Percentiles rank a stretch among this genome's conserved stretches.
phyloP scores from a whole-genome alignment of 2,888 invertebrate genomes.

The Clivina fossor region DNA sequence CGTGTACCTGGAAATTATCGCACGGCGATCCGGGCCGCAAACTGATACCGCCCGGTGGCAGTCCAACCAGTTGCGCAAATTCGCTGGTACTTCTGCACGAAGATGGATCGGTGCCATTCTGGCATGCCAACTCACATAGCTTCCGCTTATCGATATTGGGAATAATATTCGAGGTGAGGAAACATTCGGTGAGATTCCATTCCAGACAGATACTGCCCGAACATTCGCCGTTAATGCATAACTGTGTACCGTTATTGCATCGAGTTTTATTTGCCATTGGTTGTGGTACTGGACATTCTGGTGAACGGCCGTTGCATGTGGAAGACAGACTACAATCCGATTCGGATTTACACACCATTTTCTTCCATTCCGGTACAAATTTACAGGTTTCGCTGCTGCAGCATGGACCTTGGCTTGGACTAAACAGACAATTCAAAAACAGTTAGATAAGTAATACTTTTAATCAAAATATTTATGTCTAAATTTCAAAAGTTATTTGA shows the following conservation, averaged over 20 bases:
- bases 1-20: constrained; percentile 88
- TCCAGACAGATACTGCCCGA: constrained; percentile 92
- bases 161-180: constrained; percentile 78
- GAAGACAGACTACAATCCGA: constrained; percentile 89
- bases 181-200: constrained; percentile 94
- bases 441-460: too few species aligned
- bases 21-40: constrained; percentile 95
- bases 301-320: constrained; percentile 80
- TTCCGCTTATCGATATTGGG: constrained; percentile 78
- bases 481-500: too few species aligned
- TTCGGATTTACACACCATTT: constrained; percentile 77
- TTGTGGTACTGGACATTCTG: constrained; percentile 84
- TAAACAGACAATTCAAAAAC: too few species aligned
- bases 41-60: constrained; percentile 81
- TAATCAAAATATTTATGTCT: too few species aligned
- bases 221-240: constrained; percentile 89
- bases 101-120: constrained; percentile 72
- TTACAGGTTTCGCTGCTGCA: constrained; percentile 78
- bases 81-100: constrained; percentile 87
- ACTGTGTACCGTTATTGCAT: constrained; percentile 89
- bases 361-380: constrained; percentile 67
- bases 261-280: constrained; percentile 87
- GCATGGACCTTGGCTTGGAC: constrained; percentile 98
- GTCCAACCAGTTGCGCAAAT: constrained; percentile 71
- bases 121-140: constrained; percentile 97